Base-by-base conservation (phyloP, 2,888 invertebrate genomes). In the Prosopocoilus inquinatus region DNA sequence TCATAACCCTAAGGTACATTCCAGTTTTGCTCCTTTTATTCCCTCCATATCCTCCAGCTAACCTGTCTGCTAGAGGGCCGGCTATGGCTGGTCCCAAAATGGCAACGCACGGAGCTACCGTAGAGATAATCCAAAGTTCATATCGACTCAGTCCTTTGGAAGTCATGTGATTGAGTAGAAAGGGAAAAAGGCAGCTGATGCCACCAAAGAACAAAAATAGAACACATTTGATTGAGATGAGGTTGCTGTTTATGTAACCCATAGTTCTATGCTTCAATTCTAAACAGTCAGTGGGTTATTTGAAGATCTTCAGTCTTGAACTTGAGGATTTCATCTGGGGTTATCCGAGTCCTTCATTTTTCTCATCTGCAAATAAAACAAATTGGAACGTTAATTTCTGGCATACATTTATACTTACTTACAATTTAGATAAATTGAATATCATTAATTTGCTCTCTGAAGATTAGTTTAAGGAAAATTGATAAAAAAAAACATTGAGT, bases 141-240 rank as follows among this genome's bases (percentile, higher is more conserved):
- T 85, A 83, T 59, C 84, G 79, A 50, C 87, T 86, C 63, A 95
- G 75, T 1, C 93, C 94, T 60, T 87, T 80, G 57, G 82, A 79
- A 60, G 82, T 78, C 87, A 91, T 89, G 77, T 90, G 91, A 55
- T 89, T 80, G 12, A 90, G 86, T 59, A 94, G 85, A 76, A 91
- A 89, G 5, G 94, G 89, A 68, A 90, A 85, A 60, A 94, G 82
- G 66, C 90, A 88, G 62, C 92, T 91, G 68, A 94, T 78, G 89
- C 90, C 91, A 70, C 89, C 88, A 64, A 91, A 89, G 72, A 91
- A 89, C 68, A 89, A 82, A 78, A 91, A 91, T 49, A 91, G 82
- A 45, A 91, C 87, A 74, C 88, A 84, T 82, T 91, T 91, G 59
- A 91, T 81, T 58, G 90, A 85, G 63, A 90, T 82, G 64, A 92